These are phyloP conservation scores for Spilosoma lubricipeda DNA, from an alignment of 2,888 invertebrate genomes.

Conservation along the genomic window DNA sequence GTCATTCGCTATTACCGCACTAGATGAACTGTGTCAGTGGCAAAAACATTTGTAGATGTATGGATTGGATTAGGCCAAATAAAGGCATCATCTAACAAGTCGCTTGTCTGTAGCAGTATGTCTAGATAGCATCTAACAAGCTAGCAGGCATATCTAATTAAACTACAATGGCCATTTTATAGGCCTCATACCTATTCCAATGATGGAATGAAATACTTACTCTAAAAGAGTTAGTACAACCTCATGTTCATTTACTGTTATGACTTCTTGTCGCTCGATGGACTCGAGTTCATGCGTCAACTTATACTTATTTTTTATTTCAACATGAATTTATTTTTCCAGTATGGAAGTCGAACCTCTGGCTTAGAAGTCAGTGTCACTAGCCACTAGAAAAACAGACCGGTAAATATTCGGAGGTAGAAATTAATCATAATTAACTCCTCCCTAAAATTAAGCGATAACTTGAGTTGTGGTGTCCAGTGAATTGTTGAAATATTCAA, in stretches of 20 bases:
- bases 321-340: not conserved
- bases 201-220: not conserved
- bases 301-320: not conserved
- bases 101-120: not conserved
- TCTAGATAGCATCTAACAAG: not conserved
- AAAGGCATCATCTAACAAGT: not conserved
- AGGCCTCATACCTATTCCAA: not conserved
- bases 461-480: not conserved
- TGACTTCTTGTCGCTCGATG: slow-evolving; percentile 3
- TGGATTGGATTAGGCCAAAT: not conserved
- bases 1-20: too few relatives aligned
- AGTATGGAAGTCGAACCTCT: not conserved
- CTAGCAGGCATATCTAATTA: not conserved
- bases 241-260: slow-evolving; percentile 3
- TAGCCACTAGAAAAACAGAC: not conserved
- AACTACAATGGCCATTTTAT: not conserved
- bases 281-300: not conserved
- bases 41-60: too few relatives aligned
- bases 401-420: too few relatives aligned
- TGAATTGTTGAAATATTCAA: not conserved
- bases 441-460: too few relatives aligned
- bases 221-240: not conserved
- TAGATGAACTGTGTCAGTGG: too few relatives aligned
- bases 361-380: not conserved
- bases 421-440: too few relatives aligned